Evolutionary conservation across 2,888 invertebrate species (phyloP).

Genomic region (Enchytraeus crypticus): DNA sequence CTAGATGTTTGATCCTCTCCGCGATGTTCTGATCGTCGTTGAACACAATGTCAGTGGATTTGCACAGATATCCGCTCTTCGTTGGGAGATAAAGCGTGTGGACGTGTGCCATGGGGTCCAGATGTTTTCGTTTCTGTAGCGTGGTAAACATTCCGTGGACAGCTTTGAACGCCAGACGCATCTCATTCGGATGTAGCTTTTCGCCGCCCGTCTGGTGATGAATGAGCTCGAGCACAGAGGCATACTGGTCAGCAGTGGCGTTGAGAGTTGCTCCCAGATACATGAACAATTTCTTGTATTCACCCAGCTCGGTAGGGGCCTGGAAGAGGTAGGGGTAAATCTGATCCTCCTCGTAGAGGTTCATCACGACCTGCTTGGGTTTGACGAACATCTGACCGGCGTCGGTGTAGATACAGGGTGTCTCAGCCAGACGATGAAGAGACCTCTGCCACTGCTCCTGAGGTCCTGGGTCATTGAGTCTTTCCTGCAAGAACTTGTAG

Average conservation of each 20-base stretch:
- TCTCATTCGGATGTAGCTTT: conserved; percentile 30
- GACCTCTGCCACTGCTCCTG: conserved; percentile 1
- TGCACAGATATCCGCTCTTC: conserved; percentile 14
- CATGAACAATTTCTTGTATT: conserved; percentile 28
- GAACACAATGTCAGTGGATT: conserved; percentile 25
- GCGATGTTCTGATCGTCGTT: conserved; percentile 27
- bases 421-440: conserved; percentile 10
- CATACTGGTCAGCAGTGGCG: conserved; percentile 29
- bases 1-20: conserved; percentile 18
- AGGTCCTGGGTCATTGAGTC: conserved; percentile 3
- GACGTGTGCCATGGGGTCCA: conserved; percentile 10
- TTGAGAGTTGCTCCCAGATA: conserved; percentile 25
- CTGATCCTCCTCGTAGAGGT: conserved; percentile 31
- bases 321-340: conserved; percentile 29
- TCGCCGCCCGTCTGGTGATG: conserved; percentile 21
- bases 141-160: conserved; percentile 27
- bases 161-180: conserved; percentile 28
- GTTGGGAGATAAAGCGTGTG: conserved; percentile 21
- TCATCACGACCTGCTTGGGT: conserved; percentile 28
- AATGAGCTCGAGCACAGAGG: conserved; percentile 27
- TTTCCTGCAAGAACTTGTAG: conserved; percentile 24
- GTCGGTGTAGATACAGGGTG: conserved; percentile 23
- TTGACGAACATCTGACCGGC: conserved; percentile 22
- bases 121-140: conserved; percentile 20
- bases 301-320: conserved; percentile 28